phyloP scores from a whole-genome alignment of 2,888 invertebrate genomes.

The Tipula confusa region DNA sequence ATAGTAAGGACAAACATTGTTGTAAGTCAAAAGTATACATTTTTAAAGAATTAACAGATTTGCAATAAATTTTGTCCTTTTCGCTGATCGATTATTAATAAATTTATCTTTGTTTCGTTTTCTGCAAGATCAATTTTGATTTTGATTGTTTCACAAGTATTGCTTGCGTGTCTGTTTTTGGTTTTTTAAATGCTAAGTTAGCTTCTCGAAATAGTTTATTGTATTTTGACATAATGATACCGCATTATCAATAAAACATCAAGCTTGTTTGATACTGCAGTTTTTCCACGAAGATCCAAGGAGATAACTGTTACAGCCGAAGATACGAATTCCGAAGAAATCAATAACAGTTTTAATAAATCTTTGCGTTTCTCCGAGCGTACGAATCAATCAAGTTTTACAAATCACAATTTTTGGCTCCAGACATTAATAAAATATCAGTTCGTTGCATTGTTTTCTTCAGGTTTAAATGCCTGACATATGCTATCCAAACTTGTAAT shows the following conservation, averaged over 20 bases:
- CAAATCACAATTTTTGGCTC: not conserved
- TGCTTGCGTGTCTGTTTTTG: not conserved
- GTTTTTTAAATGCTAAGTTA: not conserved
- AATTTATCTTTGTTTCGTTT: too few relatives aligned
- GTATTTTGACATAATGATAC: not conserved
- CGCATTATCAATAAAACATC: too few relatives aligned
- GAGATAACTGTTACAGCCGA: not conserved
- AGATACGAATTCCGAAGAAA: not conserved
- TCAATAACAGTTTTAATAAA: not conserved
- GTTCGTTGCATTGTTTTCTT: not conserved
- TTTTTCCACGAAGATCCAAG: not conserved
- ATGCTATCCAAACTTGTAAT: not conserved
- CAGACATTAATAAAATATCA: not conserved
- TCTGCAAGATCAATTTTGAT: too few relatives aligned
- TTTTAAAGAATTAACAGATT: too few relatives aligned
- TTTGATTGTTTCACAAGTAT: too few relatives aligned
- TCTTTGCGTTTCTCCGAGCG: not conserved
- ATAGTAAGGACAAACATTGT: too few relatives aligned
- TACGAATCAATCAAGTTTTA: not conserved
- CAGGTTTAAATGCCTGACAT: not conserved
- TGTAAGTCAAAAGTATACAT: too few relatives aligned
- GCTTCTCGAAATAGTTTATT: not conserved
- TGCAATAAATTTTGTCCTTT: too few relatives aligned
- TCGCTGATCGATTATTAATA: too few relatives aligned
- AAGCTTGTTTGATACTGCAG: too few relatives aligned